Percentiles rank a stretch among this genome's conserved stretches.
Evolutionary conservation across 2,113 vertebrate species (phyloP).

Genomic region (Vulpes ferrilata): DNA sequence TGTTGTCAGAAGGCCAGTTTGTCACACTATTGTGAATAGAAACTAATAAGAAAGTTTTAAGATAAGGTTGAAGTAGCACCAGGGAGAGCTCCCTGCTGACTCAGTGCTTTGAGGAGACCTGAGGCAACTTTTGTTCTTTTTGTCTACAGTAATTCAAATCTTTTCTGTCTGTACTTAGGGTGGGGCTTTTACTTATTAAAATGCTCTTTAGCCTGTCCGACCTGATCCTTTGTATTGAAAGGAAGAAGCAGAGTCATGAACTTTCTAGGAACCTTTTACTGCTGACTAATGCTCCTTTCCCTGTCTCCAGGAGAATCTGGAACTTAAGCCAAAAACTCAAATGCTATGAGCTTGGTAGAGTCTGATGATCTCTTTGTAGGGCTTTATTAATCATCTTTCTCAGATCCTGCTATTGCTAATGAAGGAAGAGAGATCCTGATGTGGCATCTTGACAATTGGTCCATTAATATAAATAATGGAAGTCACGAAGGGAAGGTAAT

Average conservation of each 20-base stretch:
- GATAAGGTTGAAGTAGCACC: background rate
- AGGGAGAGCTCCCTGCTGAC: background rate
- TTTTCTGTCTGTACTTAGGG: background rate
- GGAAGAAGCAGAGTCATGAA: background rate
- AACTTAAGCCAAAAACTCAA: background rate
- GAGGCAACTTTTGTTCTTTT: background rate
- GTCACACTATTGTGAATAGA: background rate
- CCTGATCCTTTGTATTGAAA: conserved; percentile 6
- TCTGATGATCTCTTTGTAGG: background rate
- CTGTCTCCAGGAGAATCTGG: background rate
- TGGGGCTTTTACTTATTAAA: background rate
- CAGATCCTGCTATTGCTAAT: background rate
- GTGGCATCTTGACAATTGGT: background rate
- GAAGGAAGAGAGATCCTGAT: background rate
- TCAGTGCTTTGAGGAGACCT: background rate
- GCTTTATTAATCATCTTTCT: background rate
- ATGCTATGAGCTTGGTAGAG: background rate
- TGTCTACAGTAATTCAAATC: background rate
- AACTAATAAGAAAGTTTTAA: background rate
- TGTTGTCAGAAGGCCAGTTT: background rate
- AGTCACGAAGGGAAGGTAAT: background rate
- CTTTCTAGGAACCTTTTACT: background rate
- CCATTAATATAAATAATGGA: background rate
- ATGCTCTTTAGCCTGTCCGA: background rate
- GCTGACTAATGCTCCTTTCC: background rate